These are phyloP conservation scores for Brachionus paranguensis DNA, from an alignment of 1,140 invertebrate species.

Conservation along the genomic window DNA sequence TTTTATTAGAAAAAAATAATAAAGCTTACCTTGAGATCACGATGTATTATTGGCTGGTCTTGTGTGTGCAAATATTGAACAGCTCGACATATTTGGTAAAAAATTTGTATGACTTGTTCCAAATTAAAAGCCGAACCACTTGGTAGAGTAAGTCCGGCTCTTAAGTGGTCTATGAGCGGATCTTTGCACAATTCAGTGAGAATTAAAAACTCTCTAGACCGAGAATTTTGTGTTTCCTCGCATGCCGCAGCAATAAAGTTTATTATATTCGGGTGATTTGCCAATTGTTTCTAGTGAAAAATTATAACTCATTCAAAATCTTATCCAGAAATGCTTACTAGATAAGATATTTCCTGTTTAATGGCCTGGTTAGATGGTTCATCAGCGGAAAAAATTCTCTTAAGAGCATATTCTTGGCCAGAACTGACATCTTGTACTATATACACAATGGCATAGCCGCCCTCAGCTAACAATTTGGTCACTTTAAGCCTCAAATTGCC, in stretches of 20 bases:
- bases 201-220: slow-evolving; percentile 56
- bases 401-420: slow-evolving; percentile 80
- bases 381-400: slow-evolving; percentile 58
- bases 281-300: slow-evolving; percentile 57
- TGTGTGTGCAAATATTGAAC: slow-evolving; percentile 88
- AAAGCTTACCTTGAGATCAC: slow-evolving; percentile 70
- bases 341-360: slow-evolving; percentile 57
- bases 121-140: slow-evolving; percentile 63
- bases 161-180: slow-evolving; percentile 12
- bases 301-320: background rate
- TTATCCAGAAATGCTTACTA: slow-evolving; percentile 51
- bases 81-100: slow-evolving; percentile 81
- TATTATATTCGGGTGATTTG: slow-evolving; percentile 59
- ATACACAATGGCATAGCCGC: slow-evolving; percentile 89
- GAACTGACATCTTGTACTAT: slow-evolving; percentile 77
- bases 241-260: slow-evolving; percentile 58
- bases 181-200: slow-evolving; percentile 59
- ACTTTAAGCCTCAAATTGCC: slow-evolving; percentile 79
- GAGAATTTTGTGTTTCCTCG: slow-evolving; percentile 54
- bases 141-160: slow-evolving; percentile 70
- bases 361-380: slow-evolving; percentile 57
- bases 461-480: slow-evolving; percentile 85
- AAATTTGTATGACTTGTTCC: slow-evolving; percentile 74
- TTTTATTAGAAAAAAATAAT: slow-evolving; percentile 59
- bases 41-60: slow-evolving; percentile 77